Conservation (phyloP, 2,888 invertebrate genomes). For the Globia sparganii region DNA sequence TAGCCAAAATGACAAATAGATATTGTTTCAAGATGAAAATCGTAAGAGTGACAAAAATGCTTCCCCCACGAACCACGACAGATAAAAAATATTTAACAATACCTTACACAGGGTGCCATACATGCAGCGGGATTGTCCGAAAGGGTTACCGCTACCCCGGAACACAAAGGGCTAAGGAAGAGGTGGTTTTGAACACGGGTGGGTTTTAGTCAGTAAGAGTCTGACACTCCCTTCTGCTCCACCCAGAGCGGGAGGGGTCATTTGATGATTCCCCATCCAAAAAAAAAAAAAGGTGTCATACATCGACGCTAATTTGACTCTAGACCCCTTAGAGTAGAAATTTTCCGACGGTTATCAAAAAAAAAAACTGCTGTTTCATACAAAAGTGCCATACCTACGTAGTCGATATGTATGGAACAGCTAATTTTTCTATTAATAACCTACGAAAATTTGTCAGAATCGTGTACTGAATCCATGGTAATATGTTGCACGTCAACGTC, state of each 20-base stretch:
- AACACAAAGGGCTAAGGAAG: too few species aligned
- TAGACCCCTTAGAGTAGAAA: too few species aligned
- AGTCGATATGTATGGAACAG: not conserved
- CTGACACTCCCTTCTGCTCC: too few species aligned
- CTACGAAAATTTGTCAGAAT: not conserved
- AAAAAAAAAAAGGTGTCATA: too few species aligned
- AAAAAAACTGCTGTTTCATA: not conserved
- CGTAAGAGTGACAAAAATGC: not conserved
- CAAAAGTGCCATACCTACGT: not conserved
- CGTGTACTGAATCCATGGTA: not conserved
- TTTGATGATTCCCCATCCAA: too few species aligned
- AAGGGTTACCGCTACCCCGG: too few species aligned
- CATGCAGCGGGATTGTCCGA: too few species aligned
- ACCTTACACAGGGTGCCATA: not conserved
- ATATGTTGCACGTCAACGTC: not conserved
- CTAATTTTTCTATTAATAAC: too few species aligned
- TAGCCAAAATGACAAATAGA: not conserved
- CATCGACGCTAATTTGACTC: too few species aligned
- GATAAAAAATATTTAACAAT: not conserved
- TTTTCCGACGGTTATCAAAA: not conserved
- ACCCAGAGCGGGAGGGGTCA: too few species aligned
- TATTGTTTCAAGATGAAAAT: not conserved
- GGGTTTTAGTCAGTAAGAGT: too few species aligned
- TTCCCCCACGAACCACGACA: not conserved
- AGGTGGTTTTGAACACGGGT: too few species aligned